Conservation (phyloP, 2,888 invertebrate species). For the Limnephilus marmoratus region DNA sequence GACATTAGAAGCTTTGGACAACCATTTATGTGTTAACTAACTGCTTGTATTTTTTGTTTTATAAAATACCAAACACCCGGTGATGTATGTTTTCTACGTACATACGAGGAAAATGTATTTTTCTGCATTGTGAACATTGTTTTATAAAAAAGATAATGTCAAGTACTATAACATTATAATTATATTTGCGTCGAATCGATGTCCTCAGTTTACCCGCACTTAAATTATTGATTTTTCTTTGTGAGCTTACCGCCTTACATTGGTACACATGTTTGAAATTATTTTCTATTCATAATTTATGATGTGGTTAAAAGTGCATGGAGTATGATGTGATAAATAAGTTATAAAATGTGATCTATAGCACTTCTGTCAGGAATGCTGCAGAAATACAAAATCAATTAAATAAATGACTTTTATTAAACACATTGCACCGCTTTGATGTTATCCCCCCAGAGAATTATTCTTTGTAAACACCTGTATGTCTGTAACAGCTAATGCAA, state of each 20-base stretch:
- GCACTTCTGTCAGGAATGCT: constrained; percentile 58
- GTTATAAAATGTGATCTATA: constrained; percentile 60
- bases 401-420: constrained; percentile 52
- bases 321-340: constrained; percentile 59
- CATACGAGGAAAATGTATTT: constrained; percentile 1
- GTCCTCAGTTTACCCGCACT: constrained; percentile 13
- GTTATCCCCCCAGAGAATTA: not conserved
- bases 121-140: constrained; percentile 24
- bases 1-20: constrained; percentile 6
- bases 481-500: too few species aligned
- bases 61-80: not conserved
- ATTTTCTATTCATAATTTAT: constrained; percentile 45
- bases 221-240: constrained; percentile 28
- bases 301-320: constrained; percentile 58
- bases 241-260: constrained; percentile 3
- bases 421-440: not conserved
- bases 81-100: not conserved
- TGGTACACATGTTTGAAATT: constrained; percentile 7
- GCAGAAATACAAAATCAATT: constrained; percentile 53
- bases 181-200: constrained; percentile 19
- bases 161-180: constrained; percentile 19
- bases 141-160: constrained; percentile 14
- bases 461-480: not conserved
- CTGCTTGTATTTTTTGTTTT: constrained; percentile 12
- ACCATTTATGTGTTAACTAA: constrained; percentile 6